phyloP scores from a whole-genome alignment of 2,888 invertebrate genomes.

The Azorinus chamasolen region DNA sequence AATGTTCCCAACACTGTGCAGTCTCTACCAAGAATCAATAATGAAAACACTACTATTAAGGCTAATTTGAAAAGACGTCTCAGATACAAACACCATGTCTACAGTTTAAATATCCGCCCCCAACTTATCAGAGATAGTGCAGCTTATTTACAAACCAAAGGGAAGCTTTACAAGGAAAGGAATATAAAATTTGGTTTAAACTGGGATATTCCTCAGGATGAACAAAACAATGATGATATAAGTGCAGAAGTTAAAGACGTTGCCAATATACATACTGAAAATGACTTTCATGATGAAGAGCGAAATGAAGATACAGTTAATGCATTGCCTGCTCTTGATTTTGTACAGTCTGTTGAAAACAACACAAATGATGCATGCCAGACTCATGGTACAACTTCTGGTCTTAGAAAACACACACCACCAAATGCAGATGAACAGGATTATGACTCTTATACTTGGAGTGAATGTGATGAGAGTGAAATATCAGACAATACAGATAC shows the following conservation, averaged over 20 bases:
- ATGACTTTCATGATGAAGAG: too few species aligned
- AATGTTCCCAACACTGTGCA: conserved; percentile 10
- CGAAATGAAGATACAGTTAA: too few species aligned
- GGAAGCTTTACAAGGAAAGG: conserved; percentile 34
- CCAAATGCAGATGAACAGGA: conserved; percentile 1
- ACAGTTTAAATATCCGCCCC: conserved; percentile 29
- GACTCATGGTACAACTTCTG: too few species aligned
- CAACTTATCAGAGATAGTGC: conserved; percentile 23
- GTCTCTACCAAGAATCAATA: conserved; percentile 8
- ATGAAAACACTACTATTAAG: conserved; percentile 6
- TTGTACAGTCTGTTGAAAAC: too few species aligned
- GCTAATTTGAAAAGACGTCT: conserved; percentile 14
- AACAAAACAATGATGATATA: conserved; percentile 15
- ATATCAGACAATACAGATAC: neutral
- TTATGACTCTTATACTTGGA: conserved; percentile 17
- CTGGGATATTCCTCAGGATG: conserved; percentile 4
- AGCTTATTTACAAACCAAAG: conserved; percentile 11
- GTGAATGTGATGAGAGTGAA: conserved; percentile 29
- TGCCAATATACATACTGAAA: too few species aligned
- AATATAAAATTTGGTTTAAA: conserved; percentile 16
- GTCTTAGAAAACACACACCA: neutral
- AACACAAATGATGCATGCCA: too few species aligned
- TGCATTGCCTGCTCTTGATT: too few species aligned
- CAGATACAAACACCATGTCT: conserved; percentile 25
- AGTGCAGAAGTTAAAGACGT: too few species aligned